Evolutionary conservation across 92 coral and sea anemone genomes (phyloP).

Genomic region (Porites lobata): DNA sequence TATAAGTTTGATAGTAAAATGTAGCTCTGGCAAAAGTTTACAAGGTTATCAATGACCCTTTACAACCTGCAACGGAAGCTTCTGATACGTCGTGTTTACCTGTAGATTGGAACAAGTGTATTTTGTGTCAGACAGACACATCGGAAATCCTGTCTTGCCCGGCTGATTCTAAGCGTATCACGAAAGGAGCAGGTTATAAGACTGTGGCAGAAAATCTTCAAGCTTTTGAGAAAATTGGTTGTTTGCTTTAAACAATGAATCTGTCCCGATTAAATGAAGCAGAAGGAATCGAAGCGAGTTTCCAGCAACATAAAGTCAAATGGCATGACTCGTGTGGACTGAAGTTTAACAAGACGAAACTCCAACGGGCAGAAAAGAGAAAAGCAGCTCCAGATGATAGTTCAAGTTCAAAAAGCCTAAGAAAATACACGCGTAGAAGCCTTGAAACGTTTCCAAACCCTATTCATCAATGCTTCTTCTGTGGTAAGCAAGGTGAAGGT

Average conservation of each 20-base stretch:
- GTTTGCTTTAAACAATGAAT: too few relatives aligned
- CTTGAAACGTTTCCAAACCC: constrained; percentile 1
- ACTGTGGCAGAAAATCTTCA: too few relatives aligned
- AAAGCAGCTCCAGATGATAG: constrained; percentile 40
- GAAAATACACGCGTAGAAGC: constrained; percentile 46
- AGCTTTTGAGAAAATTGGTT: too few relatives aligned
- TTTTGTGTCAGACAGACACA: constrained; percentile 57
- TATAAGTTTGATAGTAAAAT: not conserved
- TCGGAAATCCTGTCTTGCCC: constrained; percentile 63
- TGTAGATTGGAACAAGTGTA: constrained; percentile 64
- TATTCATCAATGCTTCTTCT: constrained; percentile 49
- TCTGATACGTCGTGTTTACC: constrained; percentile 14
- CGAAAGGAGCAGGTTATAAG: constrained; percentile 26
- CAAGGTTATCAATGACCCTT: constrained; percentile 36
- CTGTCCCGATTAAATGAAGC: constrained; percentile 47
- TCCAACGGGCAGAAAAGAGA: constrained; percentile 65
- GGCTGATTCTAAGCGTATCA: constrained; percentile 43
- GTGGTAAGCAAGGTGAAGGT: constrained; percentile 33
- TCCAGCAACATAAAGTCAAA: constrained; percentile 54
- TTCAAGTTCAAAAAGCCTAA: constrained; percentile 11
- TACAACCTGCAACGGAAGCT: constrained; percentile 11
- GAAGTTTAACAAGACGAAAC: constrained; percentile 71
- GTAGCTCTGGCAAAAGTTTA: constrained; percentile 28
- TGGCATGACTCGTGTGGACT: constrained; percentile 73
- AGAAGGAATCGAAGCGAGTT: constrained; percentile 63